Conservation (phyloP, 2,113 vertebrate species). For the Cromileptes altivelis region DNA sequence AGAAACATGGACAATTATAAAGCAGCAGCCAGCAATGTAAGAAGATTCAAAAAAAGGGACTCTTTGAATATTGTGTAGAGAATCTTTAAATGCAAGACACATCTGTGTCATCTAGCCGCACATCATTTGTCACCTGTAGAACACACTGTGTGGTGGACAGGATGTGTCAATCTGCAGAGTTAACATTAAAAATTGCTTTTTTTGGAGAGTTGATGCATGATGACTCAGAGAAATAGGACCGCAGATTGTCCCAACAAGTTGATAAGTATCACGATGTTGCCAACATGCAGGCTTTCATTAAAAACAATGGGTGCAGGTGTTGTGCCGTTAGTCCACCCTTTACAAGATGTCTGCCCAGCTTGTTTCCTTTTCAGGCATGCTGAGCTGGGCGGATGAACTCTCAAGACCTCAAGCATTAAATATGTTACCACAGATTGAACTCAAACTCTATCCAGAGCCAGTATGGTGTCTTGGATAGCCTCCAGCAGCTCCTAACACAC, state of each 20-base stretch:
- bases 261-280: not conserved
- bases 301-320: not conserved
- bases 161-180: no score
- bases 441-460: not conserved
- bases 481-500: not conserved
- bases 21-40: no score
- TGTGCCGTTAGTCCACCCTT: no score
- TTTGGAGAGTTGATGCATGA: no score
- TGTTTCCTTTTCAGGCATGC: not conserved
- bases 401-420: not conserved
- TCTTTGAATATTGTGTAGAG: no score
- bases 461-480: not conserved
- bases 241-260: not conserved
- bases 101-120: no score
- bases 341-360: not conserved
- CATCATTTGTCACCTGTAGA: no score
- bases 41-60: no score
- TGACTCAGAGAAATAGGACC: not conserved
- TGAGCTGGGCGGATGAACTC: not conserved
- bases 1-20: no score
- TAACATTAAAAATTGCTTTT: no score
- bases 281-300: not conserved
- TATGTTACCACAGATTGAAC: not conserved
- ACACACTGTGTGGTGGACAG: no score
- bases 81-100: no score